phyloP scores from a whole-genome alignment of 2,888 invertebrate genomes.

The Antitype chi region DNA sequence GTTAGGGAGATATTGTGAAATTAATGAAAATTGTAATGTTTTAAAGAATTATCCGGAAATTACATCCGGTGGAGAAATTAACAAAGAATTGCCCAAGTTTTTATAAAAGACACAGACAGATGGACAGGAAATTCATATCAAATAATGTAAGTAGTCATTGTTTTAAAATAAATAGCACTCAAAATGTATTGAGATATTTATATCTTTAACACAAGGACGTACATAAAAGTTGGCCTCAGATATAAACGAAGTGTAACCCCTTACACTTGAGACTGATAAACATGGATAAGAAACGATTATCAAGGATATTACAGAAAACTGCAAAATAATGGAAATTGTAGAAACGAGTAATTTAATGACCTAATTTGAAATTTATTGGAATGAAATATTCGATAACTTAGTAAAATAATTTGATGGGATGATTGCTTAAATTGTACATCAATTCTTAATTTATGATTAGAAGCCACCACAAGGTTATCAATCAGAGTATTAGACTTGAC shows the following conservation, averaged over 20 bases:
- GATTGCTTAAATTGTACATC: conserved; percentile 32
- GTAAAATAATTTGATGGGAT: conserved; percentile 10
- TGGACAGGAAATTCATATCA: conserved; percentile 7
- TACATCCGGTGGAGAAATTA: not conserved
- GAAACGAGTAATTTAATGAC: conserved; percentile 10
- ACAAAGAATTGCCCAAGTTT: not conserved
- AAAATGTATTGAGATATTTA: conserved; percentile 30
- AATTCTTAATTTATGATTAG: conserved; percentile 37
- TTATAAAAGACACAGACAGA: not conserved
- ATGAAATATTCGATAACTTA: conserved; percentile 14
- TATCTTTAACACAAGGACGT: conserved; percentile 43
- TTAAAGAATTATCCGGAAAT: not conserved
- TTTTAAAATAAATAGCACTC: conserved; percentile 18
- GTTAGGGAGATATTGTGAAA: conserved; percentile 14
- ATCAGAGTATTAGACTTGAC: conserved; percentile 18
- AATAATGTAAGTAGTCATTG: conserved; percentile 26
- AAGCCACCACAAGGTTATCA: conserved; percentile 39
- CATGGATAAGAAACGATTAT: conserved; percentile 31
- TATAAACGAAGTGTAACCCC: conserved; percentile 54
- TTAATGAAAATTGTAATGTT: not conserved
- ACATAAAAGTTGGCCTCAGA: conserved; percentile 23
- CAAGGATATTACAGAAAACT: conserved; percentile 21
- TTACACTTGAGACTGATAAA: conserved; percentile 45
- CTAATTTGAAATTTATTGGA: conserved; percentile 26
- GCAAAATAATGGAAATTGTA: conserved; percentile 1